These are phyloP conservation scores for Eubasilissa splendida DNA, from an alignment of 2,888 invertebrate species.

Conservation along the genomic window DNA sequence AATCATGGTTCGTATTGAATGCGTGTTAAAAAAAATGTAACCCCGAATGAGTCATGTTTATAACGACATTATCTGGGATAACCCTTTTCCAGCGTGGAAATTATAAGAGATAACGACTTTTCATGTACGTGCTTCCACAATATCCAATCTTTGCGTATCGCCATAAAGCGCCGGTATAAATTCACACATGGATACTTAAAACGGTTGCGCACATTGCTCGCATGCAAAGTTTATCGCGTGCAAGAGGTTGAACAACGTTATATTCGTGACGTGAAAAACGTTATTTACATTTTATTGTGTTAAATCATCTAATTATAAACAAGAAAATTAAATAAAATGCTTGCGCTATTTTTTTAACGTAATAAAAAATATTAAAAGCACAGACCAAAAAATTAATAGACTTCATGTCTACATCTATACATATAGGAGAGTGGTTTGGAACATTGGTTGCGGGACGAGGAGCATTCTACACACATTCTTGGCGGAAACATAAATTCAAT, in stretches of 20 bases:
- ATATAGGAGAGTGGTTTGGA: too few species aligned
- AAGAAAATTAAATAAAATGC: too few species aligned
- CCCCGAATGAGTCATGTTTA: slow-evolving; percentile 45
- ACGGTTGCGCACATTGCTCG: neutral
- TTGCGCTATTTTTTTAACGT: too few species aligned
- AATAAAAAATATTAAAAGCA: too few species aligned
- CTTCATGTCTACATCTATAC: too few species aligned
- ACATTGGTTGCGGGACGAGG: too few species aligned
- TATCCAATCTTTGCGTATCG: slow-evolving; percentile 56
- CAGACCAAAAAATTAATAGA: too few species aligned
- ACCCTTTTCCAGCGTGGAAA: slow-evolving; percentile 56
- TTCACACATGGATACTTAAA: slow-evolving; percentile 46
- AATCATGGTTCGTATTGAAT: slow-evolving; percentile 8
- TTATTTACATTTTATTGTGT: slow-evolving; percentile 1
- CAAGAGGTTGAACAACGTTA: neutral
- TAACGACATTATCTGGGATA: slow-evolving; percentile 50
- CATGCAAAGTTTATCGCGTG: slow-evolving; percentile 33
- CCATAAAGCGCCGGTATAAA: slow-evolving; percentile 51
- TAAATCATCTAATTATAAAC: too few species aligned
- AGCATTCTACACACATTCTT: too few species aligned
- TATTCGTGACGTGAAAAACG: neutral
- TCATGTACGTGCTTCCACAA: slow-evolving; percentile 51
- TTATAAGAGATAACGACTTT: slow-evolving; percentile 58
- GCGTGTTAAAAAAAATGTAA: slow-evolving; percentile 9
- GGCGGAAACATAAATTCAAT: too few species aligned